Evolutionary conservation across 2,113 vertebrate species (phyloP).

Genomic region (Monopterus albus): DNA sequence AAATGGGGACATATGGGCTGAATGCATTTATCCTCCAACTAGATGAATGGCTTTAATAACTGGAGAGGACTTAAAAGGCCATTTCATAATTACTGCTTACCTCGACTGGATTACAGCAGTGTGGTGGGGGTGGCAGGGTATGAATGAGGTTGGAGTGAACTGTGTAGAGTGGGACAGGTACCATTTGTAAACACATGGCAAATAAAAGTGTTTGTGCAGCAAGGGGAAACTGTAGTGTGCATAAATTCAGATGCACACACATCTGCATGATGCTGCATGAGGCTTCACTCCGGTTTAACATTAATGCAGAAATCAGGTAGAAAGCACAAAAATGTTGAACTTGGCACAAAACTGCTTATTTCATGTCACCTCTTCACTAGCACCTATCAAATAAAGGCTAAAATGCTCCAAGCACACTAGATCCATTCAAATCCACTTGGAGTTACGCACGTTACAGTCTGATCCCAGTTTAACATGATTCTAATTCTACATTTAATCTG

Average conservation of each 20-base stretch:
- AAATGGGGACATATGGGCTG: slow-evolving; percentile 50
- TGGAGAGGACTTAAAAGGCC: slow-evolving; percentile 72
- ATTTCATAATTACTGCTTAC: slow-evolving; percentile 77
- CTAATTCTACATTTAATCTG: no score
- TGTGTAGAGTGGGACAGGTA: slow-evolving; percentile 24
- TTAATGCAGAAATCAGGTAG: no score
- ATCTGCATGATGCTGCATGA: background rate
- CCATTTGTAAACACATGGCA: slow-evolving; percentile 44
- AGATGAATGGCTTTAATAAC: slow-evolving; percentile 73
- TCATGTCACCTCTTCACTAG: no score
- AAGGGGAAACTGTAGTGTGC: slow-evolving; percentile 11
- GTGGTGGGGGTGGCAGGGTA: slow-evolving; percentile 27
- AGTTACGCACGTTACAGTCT: no score
- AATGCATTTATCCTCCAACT: slow-evolving; percentile 48
- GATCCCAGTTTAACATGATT: no score
- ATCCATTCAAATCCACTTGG: no score
- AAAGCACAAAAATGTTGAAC: no score
- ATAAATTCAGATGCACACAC: background rate
- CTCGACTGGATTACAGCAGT: slow-evolving; percentile 61
- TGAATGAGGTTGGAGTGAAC: slow-evolving; percentile 28
- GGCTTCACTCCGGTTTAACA: no score
- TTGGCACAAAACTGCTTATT: no score
- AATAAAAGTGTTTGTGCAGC: slow-evolving; percentile 13
- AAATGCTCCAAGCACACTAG: no score
- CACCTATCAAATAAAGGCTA: no score